A percentile compares a stretch with the other conserved stretches of the same genome.
These are phyloP conservation scores for Rhipidura dahli DNA, from an alignment of 2,113 vertebrate genomes.

Conservation along the genomic window DNA sequence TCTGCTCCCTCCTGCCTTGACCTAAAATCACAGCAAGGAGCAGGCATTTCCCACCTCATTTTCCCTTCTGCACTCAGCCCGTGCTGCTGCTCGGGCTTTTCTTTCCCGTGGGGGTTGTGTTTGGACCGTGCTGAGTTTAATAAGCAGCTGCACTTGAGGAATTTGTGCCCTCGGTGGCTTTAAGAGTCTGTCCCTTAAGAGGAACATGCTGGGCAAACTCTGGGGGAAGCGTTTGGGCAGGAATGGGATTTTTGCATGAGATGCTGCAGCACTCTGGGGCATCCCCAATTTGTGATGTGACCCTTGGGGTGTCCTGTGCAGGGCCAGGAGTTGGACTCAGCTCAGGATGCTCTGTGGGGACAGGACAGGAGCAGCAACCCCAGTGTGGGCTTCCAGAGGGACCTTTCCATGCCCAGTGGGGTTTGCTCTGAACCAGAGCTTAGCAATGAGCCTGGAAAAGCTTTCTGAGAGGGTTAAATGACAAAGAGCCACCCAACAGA, in stretches of 20 bases:
- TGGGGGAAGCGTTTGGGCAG: rapidly evolving
- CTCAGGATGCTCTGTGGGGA: not conserved
- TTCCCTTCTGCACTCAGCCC: not conserved
- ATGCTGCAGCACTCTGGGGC: not conserved
- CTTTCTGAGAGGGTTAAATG: not conserved
- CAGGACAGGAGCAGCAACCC: not conserved
- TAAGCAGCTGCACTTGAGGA: not conserved
- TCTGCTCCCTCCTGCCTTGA: not conserved
- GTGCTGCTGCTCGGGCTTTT: not conserved
- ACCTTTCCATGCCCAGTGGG: not conserved
- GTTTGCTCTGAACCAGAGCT: not conserved
- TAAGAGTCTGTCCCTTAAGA: not conserved
- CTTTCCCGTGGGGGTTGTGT: not conserved
- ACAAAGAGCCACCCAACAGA: rapidly evolving
- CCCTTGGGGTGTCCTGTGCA: not conserved
- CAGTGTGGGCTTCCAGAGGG: not conserved
- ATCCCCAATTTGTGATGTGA: not conserved
- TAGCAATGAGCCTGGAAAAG: not conserved
- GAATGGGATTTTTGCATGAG: not conserved
- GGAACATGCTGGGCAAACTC: not conserved
- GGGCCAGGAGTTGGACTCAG: not conserved
- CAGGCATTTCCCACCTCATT: not conserved
- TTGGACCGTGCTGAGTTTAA: not conserved
- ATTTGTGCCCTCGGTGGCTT: not conserved
- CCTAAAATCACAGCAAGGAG: not conserved